Evolutionary conservation across 1,140 invertebrate genomes (phyloP).

Genomic region (Zaprionus capensis): DNA sequence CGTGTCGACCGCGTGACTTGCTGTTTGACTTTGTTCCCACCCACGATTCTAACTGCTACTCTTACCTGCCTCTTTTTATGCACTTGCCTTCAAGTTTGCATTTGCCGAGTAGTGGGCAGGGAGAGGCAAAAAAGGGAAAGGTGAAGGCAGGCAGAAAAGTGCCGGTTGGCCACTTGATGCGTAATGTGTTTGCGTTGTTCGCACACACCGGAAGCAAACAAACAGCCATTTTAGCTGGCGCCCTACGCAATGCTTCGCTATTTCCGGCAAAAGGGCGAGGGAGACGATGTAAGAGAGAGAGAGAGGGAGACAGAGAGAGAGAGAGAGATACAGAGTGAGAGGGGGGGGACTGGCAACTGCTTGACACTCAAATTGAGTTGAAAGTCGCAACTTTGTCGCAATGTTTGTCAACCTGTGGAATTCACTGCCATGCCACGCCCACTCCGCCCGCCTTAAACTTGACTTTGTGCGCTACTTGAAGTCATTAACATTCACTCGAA

Average conservation of each 20-base stretch:
- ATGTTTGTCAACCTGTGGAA: conserved; percentile 76
- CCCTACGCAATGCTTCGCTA: conserved; percentile 38
- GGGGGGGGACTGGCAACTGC: not conserved
- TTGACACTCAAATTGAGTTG: conserved; percentile 34
- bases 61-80: conserved; percentile 38
- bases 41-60: not conserved
- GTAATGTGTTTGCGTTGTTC: conserved; percentile 70
- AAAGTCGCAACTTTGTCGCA: conserved; percentile 23
- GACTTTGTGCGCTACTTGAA: conserved; percentile 59
- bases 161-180: conserved; percentile 57
- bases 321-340: not conserved
- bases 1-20: conserved; percentile 13
- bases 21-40: not conserved
- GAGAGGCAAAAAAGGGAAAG: not conserved
- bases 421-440: conserved; percentile 32
- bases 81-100: conserved; percentile 58
- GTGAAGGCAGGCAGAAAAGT: not conserved
- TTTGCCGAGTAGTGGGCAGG: not conserved
- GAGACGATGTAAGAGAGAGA: not conserved
- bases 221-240: conserved; percentile 71
- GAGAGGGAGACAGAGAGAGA: not conserved
- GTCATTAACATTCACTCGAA: conserved; percentile 71
- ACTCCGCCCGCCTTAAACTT: conserved; percentile 28
- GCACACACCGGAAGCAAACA: conserved; percentile 77
- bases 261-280: conserved; percentile 44